These are phyloP conservation scores for Chascanopsetta lugubris DNA, from an alignment of 2,113 vertebrate species.

Conservation along the genomic window DNA sequence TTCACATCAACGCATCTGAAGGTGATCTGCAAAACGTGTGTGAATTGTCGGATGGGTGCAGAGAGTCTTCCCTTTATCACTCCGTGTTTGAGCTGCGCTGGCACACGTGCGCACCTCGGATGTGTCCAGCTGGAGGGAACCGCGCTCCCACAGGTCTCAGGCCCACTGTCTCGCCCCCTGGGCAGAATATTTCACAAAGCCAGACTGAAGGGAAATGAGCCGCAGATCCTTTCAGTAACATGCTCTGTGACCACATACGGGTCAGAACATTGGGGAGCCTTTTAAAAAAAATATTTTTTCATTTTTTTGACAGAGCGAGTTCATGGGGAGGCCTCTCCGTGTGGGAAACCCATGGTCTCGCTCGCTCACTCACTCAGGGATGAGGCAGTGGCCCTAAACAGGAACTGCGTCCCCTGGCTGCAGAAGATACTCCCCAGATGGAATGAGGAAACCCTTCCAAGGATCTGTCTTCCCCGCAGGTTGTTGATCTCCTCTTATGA, in stretches of 20 bases:
- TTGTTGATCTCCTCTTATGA: neutral
- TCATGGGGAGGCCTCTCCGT: neutral
- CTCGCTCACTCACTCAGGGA: neutral
- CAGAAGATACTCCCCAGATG: neutral
- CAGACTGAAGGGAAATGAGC: neutral
- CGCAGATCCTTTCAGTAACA: too few species aligned
- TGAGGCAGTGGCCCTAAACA: neutral
- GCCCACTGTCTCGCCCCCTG: neutral
- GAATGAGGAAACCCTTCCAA: neutral
- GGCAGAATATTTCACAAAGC: neutral
- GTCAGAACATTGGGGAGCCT: neutral
- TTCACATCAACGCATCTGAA: too few species aligned
- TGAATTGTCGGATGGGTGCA: too few species aligned
- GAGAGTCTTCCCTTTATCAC: too few species aligned
- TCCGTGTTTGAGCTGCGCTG: too few species aligned
- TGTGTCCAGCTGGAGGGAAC: neutral
- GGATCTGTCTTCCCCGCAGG: neutral
- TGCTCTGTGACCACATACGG: neutral
- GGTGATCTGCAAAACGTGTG: too few species aligned
- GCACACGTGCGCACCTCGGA: neutral
- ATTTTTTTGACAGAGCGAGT: neutral
- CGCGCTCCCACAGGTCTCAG: neutral
- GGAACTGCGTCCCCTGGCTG: neutral
- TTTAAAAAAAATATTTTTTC: neutral
- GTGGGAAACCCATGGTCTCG: constrained; percentile 3